Evolutionary conservation across 2,113 vertebrate species (phyloP), one percentile per base, ranked within the genome.

Genomic region (Sander vitreus): DNA sequence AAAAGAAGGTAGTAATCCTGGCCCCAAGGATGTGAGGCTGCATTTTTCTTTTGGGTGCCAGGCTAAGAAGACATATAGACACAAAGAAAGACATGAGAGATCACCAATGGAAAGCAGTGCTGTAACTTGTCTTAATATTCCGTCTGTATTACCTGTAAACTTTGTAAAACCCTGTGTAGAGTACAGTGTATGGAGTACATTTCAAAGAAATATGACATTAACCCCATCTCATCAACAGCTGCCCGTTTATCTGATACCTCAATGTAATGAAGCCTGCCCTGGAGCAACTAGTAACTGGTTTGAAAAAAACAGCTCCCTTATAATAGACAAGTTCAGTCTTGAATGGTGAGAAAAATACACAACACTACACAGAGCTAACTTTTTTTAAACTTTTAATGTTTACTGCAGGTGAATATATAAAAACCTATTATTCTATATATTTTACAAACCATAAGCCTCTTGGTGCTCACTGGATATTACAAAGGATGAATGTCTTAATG

Each of bases 241-340:
- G 62, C 39, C 71, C 55, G 66, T 66, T 68, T 47, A 58, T 82
- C 69, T 77, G 75, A 70, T 63, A 72, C n/a, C 47, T 80, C 47
- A 23, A 50, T 45, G 30, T 69, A 88, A 83, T 70, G 78, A 76
- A 70, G 73, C 14, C 63, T 87, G 62, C 85, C 86, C 82, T 50
- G 1, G 6, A 68, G 86, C 86, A 54, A 81, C 73, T n/a, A 54
- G 23, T 55, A 62, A 81, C 30, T 71, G 36, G 57, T 84, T 84
- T 81, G 66, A 80, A 76, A 76, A 76, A 92, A 84, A 45, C 57
- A 70, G 84, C 57, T 85, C 43, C 50, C n/a, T 62, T 65, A 12
- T 47, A 62, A 65, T 21, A 43, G 84, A 57, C 92, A 90, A 72
- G 91, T 84, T 91, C 73, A 59, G 81, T 83, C 89, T 83, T 85